phyloP scores from a whole-genome alignment of 92 coral and sea anemone genomes.

The Meandrina meandrites region DNA sequence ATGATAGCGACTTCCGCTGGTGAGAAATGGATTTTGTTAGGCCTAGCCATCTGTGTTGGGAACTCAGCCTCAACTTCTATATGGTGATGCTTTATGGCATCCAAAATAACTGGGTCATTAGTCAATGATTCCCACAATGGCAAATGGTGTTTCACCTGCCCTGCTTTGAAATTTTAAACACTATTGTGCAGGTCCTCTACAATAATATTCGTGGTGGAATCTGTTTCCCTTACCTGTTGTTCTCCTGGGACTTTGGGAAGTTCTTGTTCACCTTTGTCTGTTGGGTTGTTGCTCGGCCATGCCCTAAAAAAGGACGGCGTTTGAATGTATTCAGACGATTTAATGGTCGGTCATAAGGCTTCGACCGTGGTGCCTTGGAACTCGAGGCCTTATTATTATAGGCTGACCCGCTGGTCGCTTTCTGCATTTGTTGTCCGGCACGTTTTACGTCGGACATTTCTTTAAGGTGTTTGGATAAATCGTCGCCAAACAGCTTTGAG shows the following conservation, averaged over 20 bases:
- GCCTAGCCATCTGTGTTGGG: slow-evolving; percentile 5
- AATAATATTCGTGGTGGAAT: not conserved
- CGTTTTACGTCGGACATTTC: slow-evolving; percentile 31
- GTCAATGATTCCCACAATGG: slow-evolving; percentile 21
- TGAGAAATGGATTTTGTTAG: slow-evolving; percentile 19
- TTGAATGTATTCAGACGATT: not conserved
- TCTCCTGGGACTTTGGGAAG: not conserved
- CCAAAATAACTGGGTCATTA: slow-evolving; percentile 26
- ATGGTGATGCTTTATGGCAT: slow-evolving; percentile 32
- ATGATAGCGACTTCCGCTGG: slow-evolving; percentile 13
- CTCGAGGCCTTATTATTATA: not conserved
- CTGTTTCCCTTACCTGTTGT: slow-evolving; percentile 4
- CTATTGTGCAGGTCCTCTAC: slow-evolving; percentile 9
- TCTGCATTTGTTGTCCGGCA: slow-evolving; percentile 36
- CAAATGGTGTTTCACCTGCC: slow-evolving; percentile 9
- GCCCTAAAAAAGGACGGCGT: slow-evolving; percentile 36
- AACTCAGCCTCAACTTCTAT: slow-evolving; percentile 34
- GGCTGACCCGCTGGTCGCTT: not conserved
- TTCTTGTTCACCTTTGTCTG: slow-evolving; percentile 8
- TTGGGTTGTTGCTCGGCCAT: slow-evolving; percentile 44
- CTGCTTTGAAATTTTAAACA: slow-evolving; percentile 16
- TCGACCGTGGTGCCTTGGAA: not conserved
- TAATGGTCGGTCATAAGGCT: slow-evolving; percentile 37
- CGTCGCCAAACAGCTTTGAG: slow-evolving; percentile 57
- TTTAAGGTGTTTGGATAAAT: slow-evolving; percentile 43